Evolutionary conservation across 2,888 invertebrate species (phyloP), one percentile per base, ranked within the genome.

Genomic region (Drosophila lacicola): DNA sequence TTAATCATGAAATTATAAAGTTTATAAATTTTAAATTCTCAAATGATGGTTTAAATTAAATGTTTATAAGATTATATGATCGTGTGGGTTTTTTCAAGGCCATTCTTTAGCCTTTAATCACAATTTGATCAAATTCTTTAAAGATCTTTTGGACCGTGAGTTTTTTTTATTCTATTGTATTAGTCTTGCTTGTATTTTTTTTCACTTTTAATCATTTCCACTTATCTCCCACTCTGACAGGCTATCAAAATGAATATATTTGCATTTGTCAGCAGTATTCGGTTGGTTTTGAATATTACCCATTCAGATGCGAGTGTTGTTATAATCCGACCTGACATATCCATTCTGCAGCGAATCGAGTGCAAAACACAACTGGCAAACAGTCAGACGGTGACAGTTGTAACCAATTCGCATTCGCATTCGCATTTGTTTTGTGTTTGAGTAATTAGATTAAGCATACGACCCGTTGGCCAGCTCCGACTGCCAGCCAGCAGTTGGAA

Each of bases 391-490:
- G 41, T 71, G 61, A 34, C 78, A 77, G 50, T 74, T 67, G 61
- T 42, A 64, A 42, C 58, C 36, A 34, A 41, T 58, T 46, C n/a
- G 21, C 41, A 68, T 54, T 62, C 46, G 25, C 17, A 45, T 74
- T 54, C 29, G 29, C 51, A 29, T 51, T 54, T 53, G 17, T 29
- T 61, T 62, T 60, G 66, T 70, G 74, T 25, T 67, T 51, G 45
- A 51, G 82, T 83, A 83, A 83, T 83, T 83, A 80, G 88, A 83
- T 83, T 83, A 83, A 61, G 76, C 60, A 74, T 63, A 62, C 66
- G 70, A 36, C 70, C 17, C 51, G 41, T 53, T 33, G 65, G 49
- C 50, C 53, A 49, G 47, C 53, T 56, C 42, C 66, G 66, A 51
- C 60, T 45, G 21, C 14, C 13, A 19, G 41, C 9, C 45, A 53